Base-by-base conservation (phyloP, 2,113 vertebrate genomes). In the Prietella phreatophila region DNA sequence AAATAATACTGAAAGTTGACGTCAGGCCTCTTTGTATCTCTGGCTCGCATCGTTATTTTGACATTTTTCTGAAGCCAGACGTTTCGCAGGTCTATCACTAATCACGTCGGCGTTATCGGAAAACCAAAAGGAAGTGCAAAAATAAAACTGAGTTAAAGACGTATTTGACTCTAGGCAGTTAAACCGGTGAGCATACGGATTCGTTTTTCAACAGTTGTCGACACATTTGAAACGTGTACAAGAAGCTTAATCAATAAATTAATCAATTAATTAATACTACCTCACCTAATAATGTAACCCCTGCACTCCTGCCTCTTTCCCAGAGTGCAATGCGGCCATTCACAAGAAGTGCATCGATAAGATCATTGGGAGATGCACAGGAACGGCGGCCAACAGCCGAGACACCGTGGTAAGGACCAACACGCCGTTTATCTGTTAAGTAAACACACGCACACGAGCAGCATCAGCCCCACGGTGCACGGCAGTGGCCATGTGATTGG, bases 301-400 rank as follows among this genome's bases (percentile, higher is more conserved):
- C 50, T 39, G 78, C 13, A 84, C 58, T 58, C 86, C 79, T 91
- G 55, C 87, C 58, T 89, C 5, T 19, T 90, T 85, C 91, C 91
- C 93, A 99, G 98, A 99, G 95, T 99, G 98, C 94, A 99, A 99
- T 65, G 98, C 97, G 87, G 98, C 98, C 93, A 99, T 99, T 96
- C 98, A 99, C 89, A 99, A 99, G 95, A 99, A 99, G 94, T 99
- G 98, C 93, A 99, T 99, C 71, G 98, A 99, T 92, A 99, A 98
- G 95, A 99, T 99, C 94, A 99, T 99, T 76, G 98, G 98, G 93
- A 96, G 97, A 93, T 99, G 97, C 91, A 99, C 98, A 0, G 98
- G 98, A 85, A 99, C 98, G 0, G 98, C 98, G 10, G 92, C 98
- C 93, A 98, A 99, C 95, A 99, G 98, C 94, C 97, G 98, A 89